Evolutionary conservation across 2,797 vertebrate genomes (phyloP).

Genomic region (Hippoglossus hippoglossus): DNA sequence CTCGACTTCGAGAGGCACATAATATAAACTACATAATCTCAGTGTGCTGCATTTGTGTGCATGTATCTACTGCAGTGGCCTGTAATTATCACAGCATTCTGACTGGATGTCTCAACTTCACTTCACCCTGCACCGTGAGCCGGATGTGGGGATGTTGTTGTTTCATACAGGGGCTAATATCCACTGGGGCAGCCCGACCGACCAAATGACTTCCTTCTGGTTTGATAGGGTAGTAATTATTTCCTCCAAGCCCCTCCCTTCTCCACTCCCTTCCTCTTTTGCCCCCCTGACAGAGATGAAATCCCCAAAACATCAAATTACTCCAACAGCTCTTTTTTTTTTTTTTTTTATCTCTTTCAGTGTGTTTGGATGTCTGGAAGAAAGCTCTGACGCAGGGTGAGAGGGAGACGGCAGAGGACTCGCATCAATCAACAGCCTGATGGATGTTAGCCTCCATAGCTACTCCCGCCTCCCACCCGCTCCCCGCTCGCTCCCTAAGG

Average conservation of each 20-base stretch:
- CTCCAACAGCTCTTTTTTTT: slow-evolving; percentile 6
- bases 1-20: background rate
- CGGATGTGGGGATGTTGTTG: slow-evolving; percentile 71
- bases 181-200: slow-evolving; percentile 68
- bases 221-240: slow-evolving; percentile 77
- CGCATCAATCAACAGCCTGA: slow-evolving; percentile 76
- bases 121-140: slow-evolving; percentile 49
- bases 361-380: slow-evolving; percentile 28
- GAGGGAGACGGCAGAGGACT: slow-evolving; percentile 34
- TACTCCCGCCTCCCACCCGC: slow-evolving; percentile 35
- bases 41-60: slow-evolving; percentile 2
- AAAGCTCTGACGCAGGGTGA: slow-evolving; percentile 22
- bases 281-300: slow-evolving; percentile 39
- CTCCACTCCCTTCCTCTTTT: slow-evolving; percentile 56
- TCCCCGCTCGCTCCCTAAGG: slow-evolving; percentile 60
- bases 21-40: slow-evolving; percentile 28
- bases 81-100: slow-evolving; percentile 55
- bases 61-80: slow-evolving; percentile 19
- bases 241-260: slow-evolving; percentile 68
- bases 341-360: background rate
- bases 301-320: slow-evolving; percentile 50
- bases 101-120: slow-evolving; percentile 45
- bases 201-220: slow-evolving; percentile 72
- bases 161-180: slow-evolving; percentile 66
- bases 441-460: slow-evolving; percentile 49